Percentiles rank a stretch among this genome's conserved stretches.
Evolutionary conservation across 2,113 vertebrate species (phyloP).

Genomic region (Oncorhynchus mykiss): DNA sequence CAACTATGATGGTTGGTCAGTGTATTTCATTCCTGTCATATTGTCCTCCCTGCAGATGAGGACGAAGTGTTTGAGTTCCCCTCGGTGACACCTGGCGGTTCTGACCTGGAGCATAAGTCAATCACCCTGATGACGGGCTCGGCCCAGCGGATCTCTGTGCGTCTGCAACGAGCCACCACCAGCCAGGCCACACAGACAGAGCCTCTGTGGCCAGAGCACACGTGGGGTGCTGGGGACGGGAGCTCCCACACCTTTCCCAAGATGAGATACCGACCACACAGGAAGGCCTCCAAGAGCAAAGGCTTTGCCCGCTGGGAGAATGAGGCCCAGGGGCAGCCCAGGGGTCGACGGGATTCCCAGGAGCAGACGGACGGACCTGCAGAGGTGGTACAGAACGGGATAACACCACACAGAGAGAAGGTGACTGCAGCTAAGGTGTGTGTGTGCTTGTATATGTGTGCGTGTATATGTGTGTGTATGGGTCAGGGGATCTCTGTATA

Average conservation of each 20-base stretch:
- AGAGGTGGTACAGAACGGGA: constrained; percentile 66
- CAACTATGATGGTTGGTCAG: background rate
- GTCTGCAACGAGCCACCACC: constrained; percentile 87
- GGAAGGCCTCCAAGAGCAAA: constrained; percentile 85
- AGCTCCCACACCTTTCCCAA: constrained; percentile 96
- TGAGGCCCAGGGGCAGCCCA: constrained; percentile 65
- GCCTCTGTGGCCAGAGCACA: constrained; percentile 86
- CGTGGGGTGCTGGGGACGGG: constrained; percentile 74
- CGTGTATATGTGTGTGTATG: background rate
- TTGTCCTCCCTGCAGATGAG: constrained; percentile 74
- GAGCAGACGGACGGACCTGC: constrained; percentile 56
- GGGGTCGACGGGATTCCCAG: constrained; percentile 58
- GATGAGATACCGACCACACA: constrained; percentile 87
- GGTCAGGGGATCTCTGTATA: background rate
- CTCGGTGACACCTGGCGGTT: constrained; percentile 66
- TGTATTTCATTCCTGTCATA: background rate
- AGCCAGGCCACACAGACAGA: constrained; percentile 96
- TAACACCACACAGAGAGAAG: constrained; percentile 65
- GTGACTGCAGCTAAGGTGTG: constrained; percentile 74
- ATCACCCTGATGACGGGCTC: constrained; percentile 93
- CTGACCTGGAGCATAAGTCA: constrained; percentile 78
- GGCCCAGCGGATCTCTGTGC: constrained; percentile 89
- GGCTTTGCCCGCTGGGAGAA: constrained; percentile 92
- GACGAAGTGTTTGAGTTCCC: constrained; percentile 94
- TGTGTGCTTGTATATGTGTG: background rate